Percentiles rank a stretch among this genome's conserved stretches.
Conservation (phyloP, 2,888 invertebrate genomes). For the Operophtera brumata region DNA sequence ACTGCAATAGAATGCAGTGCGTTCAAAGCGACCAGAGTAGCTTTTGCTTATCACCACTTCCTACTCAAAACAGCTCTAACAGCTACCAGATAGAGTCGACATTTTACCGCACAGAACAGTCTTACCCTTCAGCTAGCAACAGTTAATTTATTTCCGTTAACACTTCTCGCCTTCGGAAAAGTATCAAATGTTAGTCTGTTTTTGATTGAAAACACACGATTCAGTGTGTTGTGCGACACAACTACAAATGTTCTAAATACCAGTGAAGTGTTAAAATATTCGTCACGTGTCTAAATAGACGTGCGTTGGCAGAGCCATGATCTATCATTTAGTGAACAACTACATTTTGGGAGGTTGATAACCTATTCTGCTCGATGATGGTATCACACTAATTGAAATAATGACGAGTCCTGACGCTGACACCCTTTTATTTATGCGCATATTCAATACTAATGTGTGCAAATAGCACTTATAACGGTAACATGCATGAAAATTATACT, state of each 20-base stretch:
- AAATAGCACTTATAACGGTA: slow-evolving; percentile 12
- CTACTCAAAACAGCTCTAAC: slow-evolving; percentile 48
- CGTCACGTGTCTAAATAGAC: slow-evolving; percentile 45
- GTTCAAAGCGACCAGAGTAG: slow-evolving; percentile 70
- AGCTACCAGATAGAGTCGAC: slow-evolving; percentile 31
- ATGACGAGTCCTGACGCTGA: slow-evolving; percentile 18
- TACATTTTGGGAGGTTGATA: slow-evolving; percentile 32
- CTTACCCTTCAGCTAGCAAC: slow-evolving; percentile 62
- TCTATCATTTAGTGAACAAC: slow-evolving; percentile 44
- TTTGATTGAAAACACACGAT: slow-evolving; percentile 70
- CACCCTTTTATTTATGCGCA: slow-evolving; percentile 21
- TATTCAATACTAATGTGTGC: slow-evolving; percentile 16
- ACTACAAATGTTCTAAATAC: slow-evolving; percentile 36
- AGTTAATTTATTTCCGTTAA: slow-evolving; percentile 77
- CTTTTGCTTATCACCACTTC: slow-evolving; percentile 56
- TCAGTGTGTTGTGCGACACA: slow-evolving; percentile 42
- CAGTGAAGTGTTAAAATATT: slow-evolving; percentile 47
- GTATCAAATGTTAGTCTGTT: slow-evolving; percentile 65
- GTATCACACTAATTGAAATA: slow-evolving; percentile 9
- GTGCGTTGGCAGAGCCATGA: slow-evolving; percentile 43
- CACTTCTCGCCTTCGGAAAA: slow-evolving; percentile 67
- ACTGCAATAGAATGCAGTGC: slow-evolving; percentile 72
- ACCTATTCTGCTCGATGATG: slow-evolving; percentile 13
- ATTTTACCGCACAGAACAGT: slow-evolving; percentile 35
- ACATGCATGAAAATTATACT: slow-evolving; percentile 18